Percentiles rank a stretch among this genome's conserved stretches.
These are phyloP conservation scores for Buteo buteo DNA, from an alignment of 2,113 vertebrate genomes.

Conservation along the genomic window DNA sequence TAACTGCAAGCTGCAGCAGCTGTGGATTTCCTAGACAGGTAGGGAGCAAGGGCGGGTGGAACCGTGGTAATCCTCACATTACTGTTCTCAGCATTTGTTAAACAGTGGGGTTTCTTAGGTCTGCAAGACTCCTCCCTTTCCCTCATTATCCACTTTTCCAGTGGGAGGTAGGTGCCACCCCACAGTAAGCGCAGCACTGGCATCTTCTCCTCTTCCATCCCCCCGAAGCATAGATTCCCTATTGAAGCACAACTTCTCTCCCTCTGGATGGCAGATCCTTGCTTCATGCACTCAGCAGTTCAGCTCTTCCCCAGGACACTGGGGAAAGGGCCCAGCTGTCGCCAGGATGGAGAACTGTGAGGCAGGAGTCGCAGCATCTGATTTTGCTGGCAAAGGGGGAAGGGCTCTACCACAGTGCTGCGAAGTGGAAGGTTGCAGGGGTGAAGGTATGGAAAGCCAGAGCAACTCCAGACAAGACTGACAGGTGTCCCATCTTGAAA, in stretches of 20 bases:
- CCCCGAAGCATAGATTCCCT: background rate
- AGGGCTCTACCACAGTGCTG: background rate
- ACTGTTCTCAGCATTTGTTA: background rate
- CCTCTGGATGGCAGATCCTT: rapidly evolving
- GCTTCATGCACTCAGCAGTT: background rate
- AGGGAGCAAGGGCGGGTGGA: background rate
- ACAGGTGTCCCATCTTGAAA: background rate
- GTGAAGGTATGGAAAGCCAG: background rate
- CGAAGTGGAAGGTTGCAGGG: background rate
- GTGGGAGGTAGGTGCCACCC: background rate
- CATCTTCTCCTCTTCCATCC: background rate
- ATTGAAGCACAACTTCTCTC: background rate
- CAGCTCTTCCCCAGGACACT: background rate
- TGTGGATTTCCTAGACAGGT: background rate
- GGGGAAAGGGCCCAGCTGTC: background rate
- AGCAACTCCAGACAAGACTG: background rate
- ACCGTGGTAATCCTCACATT: background rate
- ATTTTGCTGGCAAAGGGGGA: background rate
- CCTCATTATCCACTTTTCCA: background rate
- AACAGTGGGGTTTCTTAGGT: background rate
- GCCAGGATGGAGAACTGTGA: background rate
- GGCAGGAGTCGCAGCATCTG: background rate
- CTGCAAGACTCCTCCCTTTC: background rate
- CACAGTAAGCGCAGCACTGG: background rate
- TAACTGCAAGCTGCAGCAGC: background rate